A percentile compares a stretch with the other conserved stretches of the same genome.
Conservation (phyloP, 2,888 invertebrate genomes). For the Diarsia mendica region DNA sequence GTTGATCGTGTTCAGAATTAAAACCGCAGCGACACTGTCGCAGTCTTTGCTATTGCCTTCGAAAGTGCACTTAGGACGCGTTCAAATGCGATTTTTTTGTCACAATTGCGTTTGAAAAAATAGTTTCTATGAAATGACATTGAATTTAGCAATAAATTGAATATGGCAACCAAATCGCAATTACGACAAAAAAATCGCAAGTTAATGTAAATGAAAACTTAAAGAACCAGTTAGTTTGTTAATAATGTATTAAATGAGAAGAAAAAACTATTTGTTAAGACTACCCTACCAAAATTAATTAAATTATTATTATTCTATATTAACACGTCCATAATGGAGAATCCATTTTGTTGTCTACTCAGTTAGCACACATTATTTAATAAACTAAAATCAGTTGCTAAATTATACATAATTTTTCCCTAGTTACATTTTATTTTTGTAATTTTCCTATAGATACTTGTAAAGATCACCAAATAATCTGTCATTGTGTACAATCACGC, state of each 20-base stretch:
- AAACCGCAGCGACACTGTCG: background rate
- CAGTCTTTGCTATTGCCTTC: background rate
- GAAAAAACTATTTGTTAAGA: slow-evolving; percentile 21
- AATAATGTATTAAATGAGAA: slow-evolving; percentile 51
- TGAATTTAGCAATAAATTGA: slow-evolving; percentile 9
- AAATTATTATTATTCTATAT: slow-evolving; percentile 48
- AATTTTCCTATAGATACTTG: background rate
- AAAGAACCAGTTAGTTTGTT: slow-evolving; percentile 38
- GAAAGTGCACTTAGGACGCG: background rate
- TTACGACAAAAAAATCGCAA: slow-evolving; percentile 33
- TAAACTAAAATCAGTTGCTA: slow-evolving; percentile 41
- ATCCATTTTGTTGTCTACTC: slow-evolving; percentile 15
- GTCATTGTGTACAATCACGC: background rate
- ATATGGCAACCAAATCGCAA: slow-evolving; percentile 41
- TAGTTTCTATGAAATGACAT: background rate
- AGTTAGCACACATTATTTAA: slow-evolving; percentile 37
- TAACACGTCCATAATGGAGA: slow-evolving; percentile 28
- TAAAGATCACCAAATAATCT: slow-evolving; percentile 12
- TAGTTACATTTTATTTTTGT: slow-evolving; percentile 16
- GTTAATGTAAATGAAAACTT: slow-evolving; percentile 24
- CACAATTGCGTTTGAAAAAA: slow-evolving; percentile 30
- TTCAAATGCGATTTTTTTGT: slow-evolving; percentile 23
- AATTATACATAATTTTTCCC: slow-evolving; percentile 26
- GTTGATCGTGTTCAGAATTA: background rate
- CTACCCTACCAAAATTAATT: slow-evolving; percentile 49